Evolutionary conservation across 2,888 invertebrate species (phyloP), one percentile per base, ranked within the genome.

Genomic region (Falcaria lacertinaria): DNA sequence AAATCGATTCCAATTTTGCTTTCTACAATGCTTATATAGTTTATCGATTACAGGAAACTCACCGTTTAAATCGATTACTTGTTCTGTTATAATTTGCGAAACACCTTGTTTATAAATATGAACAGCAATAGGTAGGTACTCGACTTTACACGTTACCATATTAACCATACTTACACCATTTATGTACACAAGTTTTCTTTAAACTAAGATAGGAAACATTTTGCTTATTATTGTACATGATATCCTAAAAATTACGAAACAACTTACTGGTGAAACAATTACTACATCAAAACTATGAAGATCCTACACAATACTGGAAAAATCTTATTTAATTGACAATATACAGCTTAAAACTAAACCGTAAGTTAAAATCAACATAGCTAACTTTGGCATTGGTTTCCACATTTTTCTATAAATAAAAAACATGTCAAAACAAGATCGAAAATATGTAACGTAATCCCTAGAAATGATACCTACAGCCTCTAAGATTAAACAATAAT

Each of bases 351-450:
- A 69, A 78, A 80, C 75, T 87, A 85, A 86, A 82, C 69, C 70
- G 68, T 78, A 80, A 60, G 54, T 69, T 74, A 79, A 82, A 87
- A 82, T 83, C 87, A 89, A 88, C 84, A 79, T 86, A 86, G 84
- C 87, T 89, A 89, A 86, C 89, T 89, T 89, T 89, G 89, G 89
- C 89, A 89, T 89, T 87, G 79, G 86, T 86, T 89, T 87, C 76
- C 83, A 79, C 75, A 79, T 78, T 76, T 76, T 43, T 78, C 69
- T 63, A 79, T 78, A 72, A 77, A 82, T 72, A 76, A 82, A 81
- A 86, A 88, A 84, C 79, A 81, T 78, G 74, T 80, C 76, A 82
- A 85, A 89, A 86, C 82, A 82, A 79, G 69, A 73, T 81, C 70
- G 75, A 81, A 77, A 76, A 69, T 73, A 67, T 64, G 60, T 77